These are phyloP conservation scores for Lymantria monacha DNA, from an alignment of 2,888 invertebrate genomes.

Conservation along the genomic window DNA sequence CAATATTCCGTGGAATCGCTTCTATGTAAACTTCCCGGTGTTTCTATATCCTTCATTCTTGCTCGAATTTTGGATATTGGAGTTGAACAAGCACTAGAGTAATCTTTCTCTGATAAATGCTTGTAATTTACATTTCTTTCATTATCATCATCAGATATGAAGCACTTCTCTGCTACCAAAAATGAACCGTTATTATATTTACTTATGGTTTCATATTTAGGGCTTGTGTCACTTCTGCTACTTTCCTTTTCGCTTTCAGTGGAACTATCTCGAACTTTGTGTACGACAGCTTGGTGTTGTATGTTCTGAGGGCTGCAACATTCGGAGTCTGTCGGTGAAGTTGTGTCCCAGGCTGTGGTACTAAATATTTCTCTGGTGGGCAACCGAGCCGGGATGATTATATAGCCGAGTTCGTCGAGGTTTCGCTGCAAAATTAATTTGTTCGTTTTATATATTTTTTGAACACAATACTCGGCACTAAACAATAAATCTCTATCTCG, in stretches of 20 bases:
- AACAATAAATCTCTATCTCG: too few relatives aligned
- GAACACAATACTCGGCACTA: too few relatives aligned
- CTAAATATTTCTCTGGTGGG: constrained; percentile 55
- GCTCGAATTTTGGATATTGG: constrained; percentile 63
- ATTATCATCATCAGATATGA: constrained; percentile 49
- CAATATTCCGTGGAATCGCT: constrained; percentile 79
- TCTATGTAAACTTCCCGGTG: constrained; percentile 62
- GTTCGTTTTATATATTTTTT: too few relatives aligned
- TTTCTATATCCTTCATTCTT: constrained; percentile 58
- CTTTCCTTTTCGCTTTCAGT: constrained; percentile 59
- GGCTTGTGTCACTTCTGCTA: constrained; percentile 50
- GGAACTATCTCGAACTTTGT: constrained; percentile 43
- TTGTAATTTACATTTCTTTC: constrained; percentile 44
- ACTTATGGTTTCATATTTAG: constrained; percentile 59
- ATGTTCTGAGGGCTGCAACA: constrained; percentile 53
- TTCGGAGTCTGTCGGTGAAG: constrained; percentile 65
- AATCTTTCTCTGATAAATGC: constrained; percentile 52
- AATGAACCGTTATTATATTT: constrained; percentile 37
- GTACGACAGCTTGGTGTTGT: constrained; percentile 55
- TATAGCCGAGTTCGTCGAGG: constrained; percentile 64
- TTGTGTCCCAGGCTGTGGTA: constrained; percentile 55
- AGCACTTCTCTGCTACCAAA: constrained; percentile 50
- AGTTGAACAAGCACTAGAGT: constrained; percentile 68
- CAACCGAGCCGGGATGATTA: constrained; percentile 63
- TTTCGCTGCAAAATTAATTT: constrained; percentile 44